phyloP scores from a whole-genome alignment of 1,140 invertebrate species.

The Papilio xuthus region DNA sequence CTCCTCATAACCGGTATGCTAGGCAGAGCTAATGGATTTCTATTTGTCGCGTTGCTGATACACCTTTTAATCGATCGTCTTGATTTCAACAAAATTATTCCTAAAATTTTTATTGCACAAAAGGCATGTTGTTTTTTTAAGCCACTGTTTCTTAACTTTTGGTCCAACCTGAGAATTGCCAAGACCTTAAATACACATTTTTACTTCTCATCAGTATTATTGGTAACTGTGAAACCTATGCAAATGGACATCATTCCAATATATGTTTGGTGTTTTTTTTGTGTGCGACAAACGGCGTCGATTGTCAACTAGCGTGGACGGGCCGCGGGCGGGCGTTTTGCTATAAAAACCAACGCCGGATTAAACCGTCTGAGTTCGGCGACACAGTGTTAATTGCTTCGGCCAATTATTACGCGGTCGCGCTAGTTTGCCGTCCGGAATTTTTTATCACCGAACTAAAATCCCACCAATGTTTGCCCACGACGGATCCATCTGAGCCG shows the following conservation, averaged over 20 bases:
- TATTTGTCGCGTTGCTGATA: too few relatives aligned
- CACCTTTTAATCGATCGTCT: too few relatives aligned
- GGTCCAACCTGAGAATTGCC: too few relatives aligned
- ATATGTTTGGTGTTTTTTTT: slow-evolving; percentile 3
- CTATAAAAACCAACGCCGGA: slow-evolving; percentile 49
- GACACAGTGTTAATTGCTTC: slow-evolving; percentile 48
- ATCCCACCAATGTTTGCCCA: slow-evolving; percentile 42
- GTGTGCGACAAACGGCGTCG: neutral
- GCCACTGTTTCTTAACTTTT: too few relatives aligned
- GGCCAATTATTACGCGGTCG: slow-evolving; percentile 51
- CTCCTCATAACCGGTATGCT: too few relatives aligned
- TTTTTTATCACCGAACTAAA: slow-evolving; percentile 45
- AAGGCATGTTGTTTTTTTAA: too few relatives aligned
- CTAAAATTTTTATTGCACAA: too few relatives aligned
- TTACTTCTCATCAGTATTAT: too few relatives aligned
- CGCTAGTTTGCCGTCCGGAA: slow-evolving; percentile 49
- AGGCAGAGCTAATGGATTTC: too few relatives aligned
- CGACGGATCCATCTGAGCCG: slow-evolving; percentile 35
- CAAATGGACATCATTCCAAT: slow-evolving; percentile 16
- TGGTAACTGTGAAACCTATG: neutral
- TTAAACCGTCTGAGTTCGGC: slow-evolving; percentile 46
- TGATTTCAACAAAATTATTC: too few relatives aligned
- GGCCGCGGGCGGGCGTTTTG: slow-evolving; percentile 27
- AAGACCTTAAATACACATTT: too few relatives aligned
- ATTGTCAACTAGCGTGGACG: slow-evolving; percentile 43